Evolutionary conservation across 2,888 invertebrate species (phyloP), one percentile per base, ranked within the genome.

Genomic region (Alcis repandata): DNA sequence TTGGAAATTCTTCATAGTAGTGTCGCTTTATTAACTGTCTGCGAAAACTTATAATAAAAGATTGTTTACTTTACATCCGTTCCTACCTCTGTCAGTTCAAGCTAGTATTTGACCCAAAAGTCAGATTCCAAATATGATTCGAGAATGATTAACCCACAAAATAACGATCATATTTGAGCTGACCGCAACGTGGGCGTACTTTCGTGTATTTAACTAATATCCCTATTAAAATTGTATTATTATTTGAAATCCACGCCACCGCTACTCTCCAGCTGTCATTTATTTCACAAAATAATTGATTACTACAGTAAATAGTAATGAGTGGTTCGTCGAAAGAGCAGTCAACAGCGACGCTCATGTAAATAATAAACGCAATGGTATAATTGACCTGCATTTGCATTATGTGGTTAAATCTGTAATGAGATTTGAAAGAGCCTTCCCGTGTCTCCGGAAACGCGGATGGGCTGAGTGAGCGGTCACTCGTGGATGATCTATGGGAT

Each of bases 401-500:
- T 43, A 75, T 78, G 78, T 74, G 76, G 65, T 76, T 70, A 79
- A 78, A 77, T 73, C 73, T 75, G 77, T 87, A 86, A 86, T 86
- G 85, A 81, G 82, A 82, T 85, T 80, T 85, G 57, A 77, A 81
- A 84, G 81, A 80, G 82, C 76, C 71, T 79, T 79, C 75, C 80
- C 74, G 72, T 80, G 83, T 82, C 79, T 66, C 72, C 77, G 79
- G 78, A 74, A 75, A 74, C 71, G 11, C 20, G 72, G 63, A 64
- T 67, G 59, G 71, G 64, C 15, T 45, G 60, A 52, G 72, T 68
- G 76, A 73, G 82, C 86, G 88, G 86, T 88, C 88, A 88, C 76
- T 86, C 88, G 88, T 84, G 83, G 73, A 88, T 89, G 89, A 90
- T 89, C 79, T 87, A 90, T 85, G 86, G 70, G 80, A 76, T 79